Base-by-base conservation (phyloP, 2,888 invertebrate genomes). In the Dryobota labecula region DNA sequence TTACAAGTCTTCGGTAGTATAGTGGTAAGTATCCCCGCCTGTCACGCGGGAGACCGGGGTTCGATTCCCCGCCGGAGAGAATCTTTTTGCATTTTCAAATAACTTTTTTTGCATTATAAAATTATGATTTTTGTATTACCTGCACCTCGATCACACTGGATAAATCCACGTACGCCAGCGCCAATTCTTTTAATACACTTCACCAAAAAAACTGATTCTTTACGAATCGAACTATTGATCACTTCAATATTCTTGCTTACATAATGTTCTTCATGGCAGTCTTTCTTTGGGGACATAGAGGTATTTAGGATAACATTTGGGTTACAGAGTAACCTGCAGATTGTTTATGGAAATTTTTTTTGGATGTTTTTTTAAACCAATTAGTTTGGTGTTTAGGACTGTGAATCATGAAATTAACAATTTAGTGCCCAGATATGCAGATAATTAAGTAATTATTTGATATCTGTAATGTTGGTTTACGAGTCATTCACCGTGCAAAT, bases 91-190 rank as follows among this genome's bases (percentile, higher is more conserved):
- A 41, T 64, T 78, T 74, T 33, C 0, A 13, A 24, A 6, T 49
- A 0, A 6, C 7, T 78, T 74, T 71, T 38, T 30, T 41, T 8
- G 11, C 15, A n/a, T 30, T 2, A 8, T n/a, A 30, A 6, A 30
- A 43, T 20, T 4, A 13, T 15, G 24, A 13, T 47, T 24, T 64
- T 63, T 53, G 0, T 15, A 70, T 80, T 96, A 97, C 97, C 97
- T 97, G 97, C 92, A 97, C 97, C 96, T 97, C 97, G 92, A 97
- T 97, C 93, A 97, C 97, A 89, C 97, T 97, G 89, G 97, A 97
- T 96, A 97, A 96, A 91, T 97, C 97, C 93, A 97, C 97, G 96
- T 97, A 97, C 90, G 97, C 97, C 96, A 97, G 96, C 94, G 97
- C 97, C 96, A 96, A 95, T 91, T 94, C 96, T 96, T 96, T 89